These are phyloP conservation scores for Ectemnius cavifrons DNA, from an alignment of 2,888 invertebrate species.

Conservation along the genomic window DNA sequence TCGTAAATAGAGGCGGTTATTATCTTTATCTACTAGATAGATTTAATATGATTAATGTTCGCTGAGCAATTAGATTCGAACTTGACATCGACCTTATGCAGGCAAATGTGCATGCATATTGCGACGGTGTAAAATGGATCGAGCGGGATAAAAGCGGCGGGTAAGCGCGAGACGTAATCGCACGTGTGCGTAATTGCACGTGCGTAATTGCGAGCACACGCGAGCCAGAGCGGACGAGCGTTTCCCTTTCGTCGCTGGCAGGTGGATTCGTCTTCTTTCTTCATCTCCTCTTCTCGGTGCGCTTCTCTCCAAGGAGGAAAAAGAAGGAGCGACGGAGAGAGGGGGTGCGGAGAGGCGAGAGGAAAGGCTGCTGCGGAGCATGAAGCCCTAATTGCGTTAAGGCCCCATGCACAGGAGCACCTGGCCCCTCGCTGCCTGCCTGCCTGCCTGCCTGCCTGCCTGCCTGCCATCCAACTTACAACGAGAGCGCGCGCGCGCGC, in stretches of 20 bases:
- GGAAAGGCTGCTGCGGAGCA: background rate
- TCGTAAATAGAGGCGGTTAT: no score
- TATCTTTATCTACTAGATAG: no score
- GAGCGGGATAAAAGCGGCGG: background rate
- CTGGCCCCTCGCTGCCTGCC: background rate
- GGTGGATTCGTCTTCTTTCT: constrained; percentile 39
- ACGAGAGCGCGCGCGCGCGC: no score
- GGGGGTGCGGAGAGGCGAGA: no score
- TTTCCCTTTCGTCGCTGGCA: constrained; percentile 57
- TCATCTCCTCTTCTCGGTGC: no score
- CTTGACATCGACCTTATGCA: constrained; percentile 12
- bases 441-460: background rate
- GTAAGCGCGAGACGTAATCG: constrained; percentile 39
- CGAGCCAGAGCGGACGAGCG: constrained; percentile 33
- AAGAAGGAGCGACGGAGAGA: no score
- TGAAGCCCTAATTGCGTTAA: constrained; percentile 7
- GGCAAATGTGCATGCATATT: constrained; percentile 20
- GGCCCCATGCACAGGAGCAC: background rate
- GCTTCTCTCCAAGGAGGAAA: no score
- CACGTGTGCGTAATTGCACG: constrained; percentile 46
- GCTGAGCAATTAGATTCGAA: constrained; percentile 31
- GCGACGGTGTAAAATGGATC: constrained; percentile 9
- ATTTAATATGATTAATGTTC: no score
- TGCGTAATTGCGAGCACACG: constrained; percentile 57
- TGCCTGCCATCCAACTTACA: background rate